These are phyloP conservation scores for Meiosimyza platycephala DNA, from an alignment of 2,888 invertebrate genomes.

Conservation along the genomic window DNA sequence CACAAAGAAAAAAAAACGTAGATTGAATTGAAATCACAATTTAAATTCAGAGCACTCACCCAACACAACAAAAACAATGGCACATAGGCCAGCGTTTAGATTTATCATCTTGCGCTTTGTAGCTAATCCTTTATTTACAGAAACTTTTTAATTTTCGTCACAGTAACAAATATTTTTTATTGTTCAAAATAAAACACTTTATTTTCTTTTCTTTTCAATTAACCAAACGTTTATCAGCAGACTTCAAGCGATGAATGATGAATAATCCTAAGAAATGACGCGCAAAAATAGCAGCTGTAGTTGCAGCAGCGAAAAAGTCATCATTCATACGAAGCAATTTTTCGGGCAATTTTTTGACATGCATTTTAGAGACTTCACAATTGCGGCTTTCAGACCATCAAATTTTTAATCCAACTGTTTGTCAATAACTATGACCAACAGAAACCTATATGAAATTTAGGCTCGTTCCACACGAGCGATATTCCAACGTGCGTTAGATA, in stretches of 20 bases:
- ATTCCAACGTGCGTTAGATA: no score
- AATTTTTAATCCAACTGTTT: no score
- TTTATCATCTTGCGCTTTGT: conserved; percentile 65
- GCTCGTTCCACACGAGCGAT: no score
- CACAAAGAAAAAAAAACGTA: conserved; percentile 23
- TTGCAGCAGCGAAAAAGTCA: not conserved
- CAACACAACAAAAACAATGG: conserved; percentile 65
- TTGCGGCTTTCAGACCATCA: no score
- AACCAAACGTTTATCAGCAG: not conserved
- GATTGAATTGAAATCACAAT: conserved; percentile 12
- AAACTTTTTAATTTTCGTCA: not conserved
- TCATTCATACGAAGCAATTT: not conserved
- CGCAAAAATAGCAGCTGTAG: no score
- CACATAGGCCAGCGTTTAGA: conserved; percentile 65
- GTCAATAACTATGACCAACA: no score
- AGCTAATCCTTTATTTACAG: conserved; percentile 2
- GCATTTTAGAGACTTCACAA: no score
- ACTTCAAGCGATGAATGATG: conserved; percentile 4
- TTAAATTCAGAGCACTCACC: conserved; percentile 59
- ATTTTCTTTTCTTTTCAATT: no score
- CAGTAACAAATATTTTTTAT: no score
- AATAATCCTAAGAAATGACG: not conserved
- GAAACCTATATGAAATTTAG: no score
- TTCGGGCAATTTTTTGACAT: no score
- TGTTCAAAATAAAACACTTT: no score